Conservation (phyloP, 1,140 invertebrate genomes). For the Lepidostoma basale region DNA sequence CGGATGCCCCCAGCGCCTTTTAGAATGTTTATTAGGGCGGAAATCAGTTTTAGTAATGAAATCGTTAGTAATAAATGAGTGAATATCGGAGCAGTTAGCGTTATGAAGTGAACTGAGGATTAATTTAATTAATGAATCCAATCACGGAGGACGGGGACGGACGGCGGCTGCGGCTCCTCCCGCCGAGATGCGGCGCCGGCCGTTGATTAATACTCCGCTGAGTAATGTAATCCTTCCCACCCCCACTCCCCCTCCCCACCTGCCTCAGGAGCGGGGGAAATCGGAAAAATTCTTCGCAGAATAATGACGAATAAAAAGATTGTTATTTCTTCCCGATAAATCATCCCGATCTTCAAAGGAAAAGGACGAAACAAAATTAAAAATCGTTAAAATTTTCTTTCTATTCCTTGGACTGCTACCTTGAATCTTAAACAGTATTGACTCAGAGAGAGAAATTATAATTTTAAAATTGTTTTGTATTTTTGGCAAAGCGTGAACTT, state of each 20-base stretch:
- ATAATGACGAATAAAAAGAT: conserved; percentile 25
- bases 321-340: conserved; percentile 24
- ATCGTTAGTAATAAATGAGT: no score
- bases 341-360: conserved; percentile 4
- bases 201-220: conserved; percentile 19
- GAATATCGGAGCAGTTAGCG: not conserved
- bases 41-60: no score
- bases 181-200: not conserved
- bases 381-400: conserved; percentile 3
- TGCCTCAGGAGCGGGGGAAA: not conserved
- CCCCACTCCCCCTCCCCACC: not conserved
- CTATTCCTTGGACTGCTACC: not conserved
- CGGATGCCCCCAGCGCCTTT: no score
- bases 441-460: not conserved
- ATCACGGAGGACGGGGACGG: no score
- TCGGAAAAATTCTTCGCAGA: conserved; percentile 9
- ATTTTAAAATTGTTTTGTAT: not conserved
- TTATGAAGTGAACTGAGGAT: conserved; percentile 1
- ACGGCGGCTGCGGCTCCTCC: not conserved
- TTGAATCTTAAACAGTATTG: conserved; percentile 11
- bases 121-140: conserved; percentile 19
- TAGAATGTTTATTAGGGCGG: no score
- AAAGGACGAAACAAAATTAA: conserved; percentile 24
- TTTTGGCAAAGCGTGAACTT: no score
- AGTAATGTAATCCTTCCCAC: conserved; percentile 16